These are phyloP conservation scores for Aotus griseimembra DNA, from an alignment of 2,797 vertebrate species.

Conservation along the genomic window DNA sequence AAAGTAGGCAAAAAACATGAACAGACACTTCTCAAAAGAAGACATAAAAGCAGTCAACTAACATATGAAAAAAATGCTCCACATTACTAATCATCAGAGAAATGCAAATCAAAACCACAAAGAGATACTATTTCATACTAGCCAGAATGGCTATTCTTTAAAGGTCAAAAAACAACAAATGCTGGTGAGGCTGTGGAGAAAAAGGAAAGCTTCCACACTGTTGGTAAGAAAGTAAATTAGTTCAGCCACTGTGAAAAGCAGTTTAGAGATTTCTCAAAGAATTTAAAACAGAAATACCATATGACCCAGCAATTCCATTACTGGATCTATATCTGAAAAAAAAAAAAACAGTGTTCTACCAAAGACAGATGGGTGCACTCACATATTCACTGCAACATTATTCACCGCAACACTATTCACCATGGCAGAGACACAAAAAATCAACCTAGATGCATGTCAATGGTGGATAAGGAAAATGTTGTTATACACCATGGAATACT, in stretches of 20 bases:
- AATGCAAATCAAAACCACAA: not conserved
- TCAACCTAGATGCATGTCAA: not conserved
- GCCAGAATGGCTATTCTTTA: not conserved
- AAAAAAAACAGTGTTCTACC: not conserved
- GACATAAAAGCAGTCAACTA: not conserved
- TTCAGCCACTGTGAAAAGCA: not conserved
- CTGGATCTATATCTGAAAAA: not conserved
- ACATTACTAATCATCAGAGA: not conserved
- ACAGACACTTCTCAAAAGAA: not conserved
- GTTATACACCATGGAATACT: not conserved
- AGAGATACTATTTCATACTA: not conserved
- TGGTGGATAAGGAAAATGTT: not conserved
- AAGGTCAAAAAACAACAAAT: not conserved
- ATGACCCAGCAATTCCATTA: not conserved
- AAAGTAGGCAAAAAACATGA: not conserved
- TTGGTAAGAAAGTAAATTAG: not conserved
- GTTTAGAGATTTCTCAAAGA: not conserved
- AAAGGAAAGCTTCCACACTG: not conserved
- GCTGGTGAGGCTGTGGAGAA: not conserved
- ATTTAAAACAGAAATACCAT: not conserved
- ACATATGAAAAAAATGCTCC: not conserved
- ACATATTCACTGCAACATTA: not conserved
- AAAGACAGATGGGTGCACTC: not conserved
- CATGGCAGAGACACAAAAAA: not conserved
- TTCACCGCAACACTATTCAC: not conserved